Base-by-base conservation (phyloP, 1,140 invertebrate species). In the Drosophila punjabiensis region DNA sequence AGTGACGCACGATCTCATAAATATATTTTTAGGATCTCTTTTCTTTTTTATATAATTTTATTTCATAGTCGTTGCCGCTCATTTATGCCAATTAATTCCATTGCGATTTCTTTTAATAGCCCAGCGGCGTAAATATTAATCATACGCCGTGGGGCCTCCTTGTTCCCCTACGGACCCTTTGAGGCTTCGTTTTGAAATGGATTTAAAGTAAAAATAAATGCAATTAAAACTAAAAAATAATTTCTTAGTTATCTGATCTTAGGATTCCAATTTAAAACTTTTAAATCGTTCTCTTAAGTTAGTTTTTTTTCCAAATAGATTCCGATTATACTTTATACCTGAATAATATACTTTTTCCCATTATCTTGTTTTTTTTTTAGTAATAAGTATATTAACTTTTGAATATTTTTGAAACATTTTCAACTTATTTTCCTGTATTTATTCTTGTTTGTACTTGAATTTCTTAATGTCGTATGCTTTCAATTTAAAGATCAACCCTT, bases 31-130 rank as follows among this genome's bases (percentile, higher is more conserved):
- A 82, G 63, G 69, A 74, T 82, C 61, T 58, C 55, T 56, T 55
- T 30, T 47, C 64, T 71, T 79, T 73, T 79, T 45, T 73, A 69
- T 73, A 63, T 86, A 60, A 66, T 59, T 77, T 69, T 60, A 84
- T 78, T 77, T 74, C 37, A 66, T 82, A 69, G 77, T 56, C 35
- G 39, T 68, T 43, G 39, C 33, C 52, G 76, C 76, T 60, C 61
- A 79, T 83, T 88, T 89, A 90, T 70, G 84, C 70, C 84, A 89
- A 89, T 89, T 85, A 82, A 90, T 68, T 79, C 64, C 60, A 55
- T 48, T 35, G 58, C 61, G 77, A 67, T 62, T 80, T 80, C 78
- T 80, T 80, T 79, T 74, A 74, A 80, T 80, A 80, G 76, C 76
- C 52, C 28, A 67, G 24, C 20, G 9, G 30, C n/a, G 33, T 55